phyloP scores from a whole-genome alignment of 64 coral and sea anemone species.

The Exaiptasia diaphana region DNA sequence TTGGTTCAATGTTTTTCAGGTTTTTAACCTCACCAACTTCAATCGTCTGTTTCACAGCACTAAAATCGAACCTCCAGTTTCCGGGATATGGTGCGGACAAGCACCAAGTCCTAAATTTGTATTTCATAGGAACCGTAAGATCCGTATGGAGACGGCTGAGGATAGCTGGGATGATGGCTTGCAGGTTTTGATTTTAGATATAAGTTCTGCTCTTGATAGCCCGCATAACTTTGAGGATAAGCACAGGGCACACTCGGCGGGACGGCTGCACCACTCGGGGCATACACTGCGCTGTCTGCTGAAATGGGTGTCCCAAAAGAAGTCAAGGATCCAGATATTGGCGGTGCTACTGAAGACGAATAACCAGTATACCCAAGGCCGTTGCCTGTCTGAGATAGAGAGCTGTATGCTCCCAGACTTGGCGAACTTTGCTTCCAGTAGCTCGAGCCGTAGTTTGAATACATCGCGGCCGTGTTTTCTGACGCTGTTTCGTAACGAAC shows the following conservation, averaged over 20 bases:
- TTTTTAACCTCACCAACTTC: constrained; percentile 63
- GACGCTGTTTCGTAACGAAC: constrained; percentile 75
- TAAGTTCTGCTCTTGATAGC: constrained; percentile 81
- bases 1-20: not conserved
- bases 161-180: constrained; percentile 75
- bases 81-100: not conserved
- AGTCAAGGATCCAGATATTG: constrained; percentile 70
- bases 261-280: constrained; percentile 56
- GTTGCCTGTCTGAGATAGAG: constrained; percentile 35
- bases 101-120: constrained; percentile 63
- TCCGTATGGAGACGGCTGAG: constrained; percentile 67
- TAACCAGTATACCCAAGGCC: constrained; percentile 74
- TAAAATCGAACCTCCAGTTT: not conserved
- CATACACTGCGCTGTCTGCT: constrained; percentile 57
- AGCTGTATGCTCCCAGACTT: constrained; percentile 55
- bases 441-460: constrained; percentile 69
- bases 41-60: constrained; percentile 19
- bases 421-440: constrained; percentile 81
- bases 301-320: constrained; percentile 78
- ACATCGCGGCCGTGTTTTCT: constrained; percentile 67
- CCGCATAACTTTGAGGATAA: constrained; percentile 58
- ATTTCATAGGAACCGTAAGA: constrained; percentile 83
- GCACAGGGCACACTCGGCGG: constrained; percentile 57
- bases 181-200: constrained; percentile 84
- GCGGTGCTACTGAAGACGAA: constrained; percentile 64